Evolutionary conservation across 2,113 vertebrate genomes (phyloP).

Genomic region (Empidonax alnorum): DNA sequence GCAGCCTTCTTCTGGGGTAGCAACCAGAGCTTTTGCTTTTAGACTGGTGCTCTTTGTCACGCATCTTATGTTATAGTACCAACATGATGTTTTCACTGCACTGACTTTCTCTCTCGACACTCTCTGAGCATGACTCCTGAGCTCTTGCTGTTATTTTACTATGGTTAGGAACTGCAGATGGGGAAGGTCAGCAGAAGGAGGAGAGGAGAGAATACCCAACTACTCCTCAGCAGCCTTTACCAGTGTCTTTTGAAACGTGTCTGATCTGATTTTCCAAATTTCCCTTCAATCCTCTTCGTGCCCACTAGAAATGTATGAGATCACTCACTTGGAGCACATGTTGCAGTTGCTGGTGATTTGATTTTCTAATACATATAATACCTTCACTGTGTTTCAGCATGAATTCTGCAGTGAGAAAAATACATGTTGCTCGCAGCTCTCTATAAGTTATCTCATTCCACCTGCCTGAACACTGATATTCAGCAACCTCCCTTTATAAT

Average conservation of each 20-base stretch:
- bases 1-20: neutral
- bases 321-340: neutral
- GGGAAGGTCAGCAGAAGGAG: neutral
- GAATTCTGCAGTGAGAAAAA: constrained; percentile 1
- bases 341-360: neutral
- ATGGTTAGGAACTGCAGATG: neutral
- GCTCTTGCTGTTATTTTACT: neutral
- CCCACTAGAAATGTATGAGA: neutral
- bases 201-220: neutral
- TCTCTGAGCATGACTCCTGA: neutral
- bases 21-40: neutral
- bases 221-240: neutral
- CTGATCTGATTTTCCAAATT: neutral
- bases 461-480: neutral
- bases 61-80: fast-evolving
- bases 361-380: neutral
- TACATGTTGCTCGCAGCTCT: neutral
- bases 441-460: neutral
- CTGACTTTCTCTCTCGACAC: neutral
- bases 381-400: neutral
- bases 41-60: fast-evolving
- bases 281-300: neutral
- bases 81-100: neutral
- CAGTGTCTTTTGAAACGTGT: neutral
- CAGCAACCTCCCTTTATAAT: neutral